phyloP scores from a whole-genome alignment of 2,888 invertebrate species.

The Acholoe squamosa region DNA sequence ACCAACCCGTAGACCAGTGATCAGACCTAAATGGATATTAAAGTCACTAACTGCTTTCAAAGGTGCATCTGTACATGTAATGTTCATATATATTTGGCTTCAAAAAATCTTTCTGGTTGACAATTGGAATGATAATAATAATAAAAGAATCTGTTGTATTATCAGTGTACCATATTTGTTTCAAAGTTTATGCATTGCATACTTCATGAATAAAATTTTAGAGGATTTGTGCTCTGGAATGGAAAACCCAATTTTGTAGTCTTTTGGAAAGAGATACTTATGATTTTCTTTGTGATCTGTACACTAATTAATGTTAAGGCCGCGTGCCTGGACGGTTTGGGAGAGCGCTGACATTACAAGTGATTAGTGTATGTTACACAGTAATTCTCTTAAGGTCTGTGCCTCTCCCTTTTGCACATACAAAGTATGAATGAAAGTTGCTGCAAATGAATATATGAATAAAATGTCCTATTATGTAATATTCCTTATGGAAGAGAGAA shows the following conservation, averaged over 20 bases:
- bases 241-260: slow-evolving; percentile 47
- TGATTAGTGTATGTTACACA: slow-evolving; percentile 36
- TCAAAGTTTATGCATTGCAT: slow-evolving; percentile 57
- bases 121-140: slow-evolving; percentile 49
- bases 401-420: slow-evolving; percentile 51
- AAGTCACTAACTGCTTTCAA: slow-evolving; percentile 51
- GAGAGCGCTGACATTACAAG: neutral
- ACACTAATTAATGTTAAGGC: slow-evolving; percentile 51
- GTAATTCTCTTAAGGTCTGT: neutral
- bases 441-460: slow-evolving; percentile 61
- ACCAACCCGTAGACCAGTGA: slow-evolving; percentile 35
- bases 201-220: slow-evolving; percentile 46
- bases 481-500: slow-evolving; percentile 11
- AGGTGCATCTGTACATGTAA: slow-evolving; percentile 53
- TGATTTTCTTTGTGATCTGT: slow-evolving; percentile 54
- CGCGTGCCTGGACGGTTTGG: slow-evolving; percentile 34
- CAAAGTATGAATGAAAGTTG: slow-evolving; percentile 60
- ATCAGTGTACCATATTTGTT: slow-evolving; percentile 44
- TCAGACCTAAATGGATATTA: slow-evolving; percentile 25
- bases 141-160: slow-evolving; percentile 53
- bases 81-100: slow-evolving; percentile 59
- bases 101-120: slow-evolving; percentile 56
- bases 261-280: slow-evolving; percentile 39
- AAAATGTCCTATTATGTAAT: slow-evolving; percentile 59
- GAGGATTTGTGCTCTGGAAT: slow-evolving; percentile 48